These are phyloP conservation scores for Pangasius macronema DNA, from an alignment of 2,797 vertebrate species.

Conservation along the genomic window DNA sequence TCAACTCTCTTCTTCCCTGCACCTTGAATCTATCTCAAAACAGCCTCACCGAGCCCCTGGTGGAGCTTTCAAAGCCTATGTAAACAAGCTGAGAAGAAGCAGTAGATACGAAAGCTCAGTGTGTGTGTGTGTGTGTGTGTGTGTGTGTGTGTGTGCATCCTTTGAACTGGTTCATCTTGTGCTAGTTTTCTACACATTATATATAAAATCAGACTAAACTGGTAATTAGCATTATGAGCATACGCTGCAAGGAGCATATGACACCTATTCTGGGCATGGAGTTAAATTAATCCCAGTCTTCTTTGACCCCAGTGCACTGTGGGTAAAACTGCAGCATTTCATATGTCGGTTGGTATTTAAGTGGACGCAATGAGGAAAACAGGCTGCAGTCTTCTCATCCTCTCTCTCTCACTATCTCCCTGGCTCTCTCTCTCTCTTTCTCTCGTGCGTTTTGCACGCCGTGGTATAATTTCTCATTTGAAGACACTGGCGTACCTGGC, in stretches of 20 bases:
- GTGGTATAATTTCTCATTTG: conserved; percentile 78
- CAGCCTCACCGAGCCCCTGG: conserved; percentile 49
- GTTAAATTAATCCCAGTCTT: conserved; percentile 15
- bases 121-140: conserved; percentile 13
- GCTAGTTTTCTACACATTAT: conserved; percentile 8
- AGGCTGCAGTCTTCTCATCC: conserved; percentile 35
- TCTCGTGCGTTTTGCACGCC: conserved; percentile 58
- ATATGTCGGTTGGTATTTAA: conserved; percentile 10
- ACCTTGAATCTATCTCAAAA: conserved; percentile 49
- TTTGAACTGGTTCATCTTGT: conserved; percentile 34
- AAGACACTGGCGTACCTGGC: conserved; percentile 80
- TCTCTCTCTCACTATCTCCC: conserved; percentile 11
- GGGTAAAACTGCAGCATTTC: conserved; percentile 27
- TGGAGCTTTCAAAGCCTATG: conserved; percentile 51
- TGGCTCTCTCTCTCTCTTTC: conserved; percentile 38
- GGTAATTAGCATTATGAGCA: conserved; percentile 36
- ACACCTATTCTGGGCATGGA: conserved; percentile 22
- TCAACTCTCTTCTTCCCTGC: conserved; percentile 52
- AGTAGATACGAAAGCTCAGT: conserved; percentile 21
- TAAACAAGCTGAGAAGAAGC: conserved; percentile 47
- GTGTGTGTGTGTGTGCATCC: conserved; percentile 23
- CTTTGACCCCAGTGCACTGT: conserved; percentile 33
- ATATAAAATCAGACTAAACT: neutral
- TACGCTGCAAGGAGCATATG: conserved; percentile 7
- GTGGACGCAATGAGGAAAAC: conserved; percentile 34